Evolutionary conservation across 2,113 vertebrate species (phyloP), one percentile per base, ranked within the genome.

Genomic region (Cryptomyrus ogoouensis): DNA sequence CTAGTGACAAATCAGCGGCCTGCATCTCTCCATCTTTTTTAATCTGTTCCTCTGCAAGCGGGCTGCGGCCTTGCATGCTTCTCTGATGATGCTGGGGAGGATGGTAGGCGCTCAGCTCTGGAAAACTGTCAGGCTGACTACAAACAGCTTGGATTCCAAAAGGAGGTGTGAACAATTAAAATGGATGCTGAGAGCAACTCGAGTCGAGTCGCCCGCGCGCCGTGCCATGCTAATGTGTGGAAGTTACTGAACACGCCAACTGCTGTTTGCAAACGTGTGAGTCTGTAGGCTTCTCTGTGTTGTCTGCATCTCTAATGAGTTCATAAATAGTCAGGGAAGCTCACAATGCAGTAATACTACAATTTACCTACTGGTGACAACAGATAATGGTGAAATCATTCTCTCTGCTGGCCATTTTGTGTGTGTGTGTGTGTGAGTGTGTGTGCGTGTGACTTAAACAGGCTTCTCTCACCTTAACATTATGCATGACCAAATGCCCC

Each of bases 1-100:
- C 62, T 89, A 92, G 90, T 74, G 91, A 92, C 27, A 92, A 94
- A 91, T 91, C 93, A 94, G n/a, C 88, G 91, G 92, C 92, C 91
- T 92, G 90, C 93, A 94, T 93, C 91, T 91, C 90, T 77, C 91
- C 2, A 49, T 52, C 91, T 92, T 89, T 92, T 27, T 90, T 94
- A 91, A 89, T 74, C 85, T 80, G 2, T 53, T 94, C 90, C 89
- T 93, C 91, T 87, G 39, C 84, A 92, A 87, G 58, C 27, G 90
- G 86, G 58, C 88, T 21, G 83, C 91, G 27, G 88, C 83, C 89
- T 46, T 2, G 56, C 21, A 83, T 56, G 27, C 42, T 83, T 53
- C 13, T 53, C 49, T 89, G 77, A 53, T 19, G 49, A 2, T 88
- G 53, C 9, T 10, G 87, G 5, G 70, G 39, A 58, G 52, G 39